Evolutionary conservation across 2,797 vertebrate species (phyloP).

Genomic region (Borostomias antarcticus): DNA sequence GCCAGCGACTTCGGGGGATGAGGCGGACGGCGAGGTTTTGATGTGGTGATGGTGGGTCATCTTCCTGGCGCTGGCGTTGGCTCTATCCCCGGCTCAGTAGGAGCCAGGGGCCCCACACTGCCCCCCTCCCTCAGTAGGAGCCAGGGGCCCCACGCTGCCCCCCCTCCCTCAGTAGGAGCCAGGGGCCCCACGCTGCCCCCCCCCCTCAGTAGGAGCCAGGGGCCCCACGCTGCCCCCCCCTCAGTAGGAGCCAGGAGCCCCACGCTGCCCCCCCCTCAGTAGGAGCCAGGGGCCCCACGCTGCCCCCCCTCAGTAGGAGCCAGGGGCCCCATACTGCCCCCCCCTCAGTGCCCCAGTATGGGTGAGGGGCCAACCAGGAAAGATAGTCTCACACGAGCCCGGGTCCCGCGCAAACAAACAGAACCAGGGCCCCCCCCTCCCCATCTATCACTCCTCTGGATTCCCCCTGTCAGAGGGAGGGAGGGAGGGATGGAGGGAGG

Average conservation of each 20-base stretch:
- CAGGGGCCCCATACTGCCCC: not conserved
- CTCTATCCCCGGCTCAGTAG: too few species aligned
- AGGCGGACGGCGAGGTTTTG: too few species aligned
- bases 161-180: not conserved
- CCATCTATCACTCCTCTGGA: constrained; percentile 41
- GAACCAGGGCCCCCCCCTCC: constrained; percentile 18
- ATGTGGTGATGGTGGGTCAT: too few species aligned
- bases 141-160: too few species aligned
- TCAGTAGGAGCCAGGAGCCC: too few species aligned
- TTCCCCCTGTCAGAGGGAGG: constrained; percentile 19
- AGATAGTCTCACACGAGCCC: constrained; percentile 34
- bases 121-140: too few species aligned
- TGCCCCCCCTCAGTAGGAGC: too few species aligned
- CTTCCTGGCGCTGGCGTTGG: too few species aligned
- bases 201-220: not conserved
- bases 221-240: not conserved
- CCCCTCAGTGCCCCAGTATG: not conserved
- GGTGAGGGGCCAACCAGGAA: constrained; percentile 19
- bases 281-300: too few species aligned
- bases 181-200: not conserved
- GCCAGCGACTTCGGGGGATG: too few species aligned
- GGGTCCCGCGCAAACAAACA: constrained; percentile 45
- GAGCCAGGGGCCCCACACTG: too few species aligned
- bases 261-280: too few species aligned
- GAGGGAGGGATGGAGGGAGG: constrained; percentile 23